Base-by-base conservation (phyloP, 2,113 vertebrate species). In the Tachuris rubrigastra region DNA sequence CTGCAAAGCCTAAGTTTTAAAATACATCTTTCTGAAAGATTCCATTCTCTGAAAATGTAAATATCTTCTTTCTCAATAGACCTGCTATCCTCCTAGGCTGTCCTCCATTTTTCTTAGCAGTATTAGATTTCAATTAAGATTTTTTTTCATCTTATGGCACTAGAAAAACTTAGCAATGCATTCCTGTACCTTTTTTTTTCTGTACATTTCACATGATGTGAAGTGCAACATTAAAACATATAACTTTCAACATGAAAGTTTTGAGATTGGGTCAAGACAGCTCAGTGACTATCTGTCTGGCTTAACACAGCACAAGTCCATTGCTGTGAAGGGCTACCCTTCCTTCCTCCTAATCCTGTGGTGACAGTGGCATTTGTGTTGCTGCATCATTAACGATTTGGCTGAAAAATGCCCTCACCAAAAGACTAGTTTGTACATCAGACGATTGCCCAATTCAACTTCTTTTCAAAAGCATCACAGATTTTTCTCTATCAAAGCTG, bases 81-180 rank as follows among this genome's bases (percentile, higher is more conserved):
- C 2, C n/a, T 44, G 19, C 27, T 65, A 58, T 53, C 17, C 14
- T 85, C 22, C 52, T 46, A 33, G 0, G 0, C 23, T 13, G 8
- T 25, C 84, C 37, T 73, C 49, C 39, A 7, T 14, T 83, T 76
- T 92, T 88, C 31, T 69, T 58, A 80, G 53, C 16, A 17, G 10
- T 22, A 65, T 16, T 37, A 44, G 6, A 88, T 62, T 83, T 86
- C n/a, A 69, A 16, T 33, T 49, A 66, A 68, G 53, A 73, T 47
- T 62, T 23, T 11, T 75, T 89, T 75, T 31, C 33, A 65, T 44
- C 9, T 90, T 75, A 46, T 24, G 33, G 8, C 30, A 18, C 16
- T 41, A 24, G 11, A 74, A 62, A 62, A 95, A 42, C 0, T 3
- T n/a, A 20, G 20, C 37, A 85, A 42, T 8, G 30, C 30, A n/a